Conservation (phyloP, 2,888 invertebrate species). For the Meteorus colon region DNA sequence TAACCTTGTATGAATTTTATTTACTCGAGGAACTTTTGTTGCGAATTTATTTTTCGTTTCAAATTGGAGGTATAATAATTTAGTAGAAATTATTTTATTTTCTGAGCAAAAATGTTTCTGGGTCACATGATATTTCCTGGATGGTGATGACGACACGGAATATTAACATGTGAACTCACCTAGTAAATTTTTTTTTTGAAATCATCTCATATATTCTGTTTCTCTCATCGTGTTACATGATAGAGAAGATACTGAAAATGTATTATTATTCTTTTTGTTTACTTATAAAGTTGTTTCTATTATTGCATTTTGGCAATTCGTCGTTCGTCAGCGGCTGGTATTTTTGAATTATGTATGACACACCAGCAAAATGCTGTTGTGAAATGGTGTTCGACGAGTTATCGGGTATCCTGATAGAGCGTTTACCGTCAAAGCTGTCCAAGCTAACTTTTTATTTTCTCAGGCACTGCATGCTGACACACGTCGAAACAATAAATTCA, state of each 20-base stretch:
- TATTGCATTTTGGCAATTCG: constrained; percentile 32
- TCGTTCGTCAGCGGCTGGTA: constrained; percentile 32
- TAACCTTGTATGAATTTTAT: no score
- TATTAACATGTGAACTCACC: neutral
- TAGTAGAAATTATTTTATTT: no score
- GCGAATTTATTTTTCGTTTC: no score
- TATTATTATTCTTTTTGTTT: neutral
- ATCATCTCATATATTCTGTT: constrained; percentile 2
- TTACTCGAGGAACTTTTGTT: no score
- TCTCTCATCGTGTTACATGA: constrained; percentile 8
- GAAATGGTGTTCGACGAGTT: constrained; percentile 31
- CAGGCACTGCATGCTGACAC: constrained; percentile 30
- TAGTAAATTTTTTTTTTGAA: neutral
- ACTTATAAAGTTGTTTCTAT: constrained; percentile 5
- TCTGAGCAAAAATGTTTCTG: no score
- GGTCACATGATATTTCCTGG: no score
- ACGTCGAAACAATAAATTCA: constrained; percentile 45
- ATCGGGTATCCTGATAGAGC: constrained; percentile 47
- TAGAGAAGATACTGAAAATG: constrained; percentile 20
- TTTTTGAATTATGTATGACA: constrained; percentile 42
- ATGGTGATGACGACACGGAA: neutral
- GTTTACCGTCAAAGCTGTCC: constrained; percentile 40
- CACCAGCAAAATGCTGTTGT: constrained; percentile 4
- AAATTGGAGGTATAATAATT: no score
- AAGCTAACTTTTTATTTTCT: constrained; percentile 13